Conservation (phyloP, 2,888 invertebrate species). For the Diarsia mendica region DNA sequence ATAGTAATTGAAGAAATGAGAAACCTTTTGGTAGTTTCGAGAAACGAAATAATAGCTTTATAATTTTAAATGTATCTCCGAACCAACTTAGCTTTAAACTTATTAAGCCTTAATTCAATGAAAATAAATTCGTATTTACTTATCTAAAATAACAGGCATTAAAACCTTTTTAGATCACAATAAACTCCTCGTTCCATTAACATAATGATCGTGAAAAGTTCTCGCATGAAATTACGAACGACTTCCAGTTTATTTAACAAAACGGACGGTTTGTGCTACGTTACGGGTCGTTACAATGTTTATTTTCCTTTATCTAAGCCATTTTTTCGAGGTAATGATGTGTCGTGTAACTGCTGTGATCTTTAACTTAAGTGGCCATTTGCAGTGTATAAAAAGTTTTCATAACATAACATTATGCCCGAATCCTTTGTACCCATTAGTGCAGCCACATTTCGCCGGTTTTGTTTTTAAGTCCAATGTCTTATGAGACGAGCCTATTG, state of each 20-base stretch:
- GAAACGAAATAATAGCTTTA: not conserved
- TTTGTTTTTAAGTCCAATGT: too few relatives aligned
- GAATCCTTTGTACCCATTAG: too few relatives aligned
- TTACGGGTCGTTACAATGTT: constrained; percentile 19
- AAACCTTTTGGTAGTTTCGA: too few relatives aligned
- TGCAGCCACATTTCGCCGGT: too few relatives aligned
- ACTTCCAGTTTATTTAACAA: constrained; percentile 5
- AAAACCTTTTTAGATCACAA: constrained; percentile 17
- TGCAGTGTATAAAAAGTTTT: not conserved
- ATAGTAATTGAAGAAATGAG: not conserved
- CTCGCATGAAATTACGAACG: constrained; percentile 10
- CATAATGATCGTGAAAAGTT: constrained; percentile 30
- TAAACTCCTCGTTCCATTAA: constrained; percentile 21
- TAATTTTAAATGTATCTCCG: not conserved
- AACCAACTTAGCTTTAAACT: not conserved
- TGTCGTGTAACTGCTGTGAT: constrained; percentile 16
- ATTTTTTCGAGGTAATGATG: constrained; percentile 32
- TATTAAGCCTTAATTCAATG: not conserved
- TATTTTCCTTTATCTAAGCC: constrained; percentile 3
- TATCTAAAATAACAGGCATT: not conserved
- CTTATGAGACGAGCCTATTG: too few relatives aligned
- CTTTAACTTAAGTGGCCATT: not conserved
- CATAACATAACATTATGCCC: too few relatives aligned
- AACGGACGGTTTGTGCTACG: constrained; percentile 34
- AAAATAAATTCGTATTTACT: not conserved